Conservation (phyloP, 2,797 vertebrate species). For the Pachyuromys duprasi region DNA sequence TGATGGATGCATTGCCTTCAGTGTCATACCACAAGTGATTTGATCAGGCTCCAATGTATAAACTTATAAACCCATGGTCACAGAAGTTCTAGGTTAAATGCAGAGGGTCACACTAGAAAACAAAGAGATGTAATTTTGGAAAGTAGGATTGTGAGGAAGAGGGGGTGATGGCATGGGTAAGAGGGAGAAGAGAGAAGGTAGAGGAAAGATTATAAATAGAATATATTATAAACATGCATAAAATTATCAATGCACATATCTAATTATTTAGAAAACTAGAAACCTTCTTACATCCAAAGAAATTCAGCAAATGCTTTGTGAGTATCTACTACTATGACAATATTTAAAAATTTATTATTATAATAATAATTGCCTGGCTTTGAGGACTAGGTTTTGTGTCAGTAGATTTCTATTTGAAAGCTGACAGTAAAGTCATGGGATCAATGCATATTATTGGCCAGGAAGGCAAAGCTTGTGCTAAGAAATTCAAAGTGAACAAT, state of each 20-base stretch:
- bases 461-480: neutral
- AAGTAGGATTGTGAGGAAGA: neutral
- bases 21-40: neutral
- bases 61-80: neutral
- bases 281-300: neutral
- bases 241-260: neutral
- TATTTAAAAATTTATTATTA: neutral
- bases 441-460: neutral
- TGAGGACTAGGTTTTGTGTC: neutral
- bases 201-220: too few relatives aligned
- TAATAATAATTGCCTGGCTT: neutral
- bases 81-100: neutral
- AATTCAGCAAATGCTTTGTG: neutral
- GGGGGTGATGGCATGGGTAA: neutral
- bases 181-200: too few relatives aligned
- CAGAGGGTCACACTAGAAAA: neutral
- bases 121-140: neutral
- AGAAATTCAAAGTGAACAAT: neutral
- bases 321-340: neutral
- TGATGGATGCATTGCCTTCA: neutral
- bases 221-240: neutral
- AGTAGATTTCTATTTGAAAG: constrained; percentile 40
- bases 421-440: neutral
- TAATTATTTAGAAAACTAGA: neutral
- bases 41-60: neutral